These are phyloP conservation scores for Apogon hyalosoma DNA, from an alignment of 2,797 vertebrate genomes.

Conservation along the genomic window DNA sequence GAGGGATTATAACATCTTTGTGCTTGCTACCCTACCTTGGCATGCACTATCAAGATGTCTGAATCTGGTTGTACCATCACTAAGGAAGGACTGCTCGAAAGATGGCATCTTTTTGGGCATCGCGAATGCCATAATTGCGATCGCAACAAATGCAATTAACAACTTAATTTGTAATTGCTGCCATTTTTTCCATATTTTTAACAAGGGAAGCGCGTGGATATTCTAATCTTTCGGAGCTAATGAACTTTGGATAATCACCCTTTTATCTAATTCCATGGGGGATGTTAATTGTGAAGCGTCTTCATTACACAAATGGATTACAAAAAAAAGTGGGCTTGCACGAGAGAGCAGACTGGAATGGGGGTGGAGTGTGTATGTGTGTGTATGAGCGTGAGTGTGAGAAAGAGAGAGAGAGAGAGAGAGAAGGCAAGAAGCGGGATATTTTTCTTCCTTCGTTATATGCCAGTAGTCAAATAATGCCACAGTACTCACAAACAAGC, in stretches of 20 bases:
- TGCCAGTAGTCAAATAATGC: conserved; percentile 87
- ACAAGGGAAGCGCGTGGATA: conserved; percentile 87
- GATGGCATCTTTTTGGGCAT: conserved; percentile 94
- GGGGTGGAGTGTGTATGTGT: conserved; percentile 79
- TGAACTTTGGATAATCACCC: conserved; percentile 95
- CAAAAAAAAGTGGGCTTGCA: conserved; percentile 86
- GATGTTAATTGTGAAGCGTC: conserved; percentile 93
- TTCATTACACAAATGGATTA: conserved; percentile 98
- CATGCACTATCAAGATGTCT: conserved; percentile 82
- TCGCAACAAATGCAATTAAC: conserved; percentile 77
- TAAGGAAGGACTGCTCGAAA: conserved; percentile 87
- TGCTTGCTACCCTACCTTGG: conserved; percentile 83
- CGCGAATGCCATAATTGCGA: conserved; percentile 62
- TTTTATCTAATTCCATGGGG: conserved; percentile 88
- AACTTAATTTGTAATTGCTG: conserved; percentile 78
- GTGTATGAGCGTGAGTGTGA: conserved; percentile 35
- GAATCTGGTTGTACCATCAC: conserved; percentile 75
- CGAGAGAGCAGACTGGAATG: conserved; percentile 74
- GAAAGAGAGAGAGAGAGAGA: conserved; percentile 67
- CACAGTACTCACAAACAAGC: conserved; percentile 88
- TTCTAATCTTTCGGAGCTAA: conserved; percentile 93
- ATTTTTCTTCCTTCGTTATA: conserved; percentile 86
- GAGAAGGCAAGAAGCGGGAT: conserved; percentile 82
- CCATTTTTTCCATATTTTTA: conserved; percentile 80
- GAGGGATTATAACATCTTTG: conserved; percentile 88